phyloP scores from a whole-genome alignment of 2,888 invertebrate genomes.

The Cheilosia pagana region DNA sequence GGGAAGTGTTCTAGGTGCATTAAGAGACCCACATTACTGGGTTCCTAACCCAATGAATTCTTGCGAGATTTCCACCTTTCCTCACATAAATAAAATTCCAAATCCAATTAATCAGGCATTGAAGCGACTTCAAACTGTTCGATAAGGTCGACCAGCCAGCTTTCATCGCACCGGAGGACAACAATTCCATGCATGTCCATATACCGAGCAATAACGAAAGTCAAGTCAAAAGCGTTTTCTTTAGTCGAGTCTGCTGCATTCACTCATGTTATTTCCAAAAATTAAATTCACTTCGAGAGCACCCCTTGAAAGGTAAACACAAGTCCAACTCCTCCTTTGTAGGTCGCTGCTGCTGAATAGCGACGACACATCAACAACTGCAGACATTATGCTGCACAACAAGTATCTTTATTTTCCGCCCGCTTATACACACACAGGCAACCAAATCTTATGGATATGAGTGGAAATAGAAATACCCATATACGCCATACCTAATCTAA shows the following conservation, averaged over 20 bases:
- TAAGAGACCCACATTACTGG: no score
- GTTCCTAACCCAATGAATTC: no score
- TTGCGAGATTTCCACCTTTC: no score
- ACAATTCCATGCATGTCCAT: not conserved
- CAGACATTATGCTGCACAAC: not conserved
- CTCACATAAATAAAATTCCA: no score
- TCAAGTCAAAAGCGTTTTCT: not conserved
- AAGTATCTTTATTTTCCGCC: slow-evolving; percentile 13
- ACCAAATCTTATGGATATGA: not conserved
- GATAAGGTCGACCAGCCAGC: not conserved
- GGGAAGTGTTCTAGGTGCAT: no score
- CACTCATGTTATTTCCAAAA: not conserved
- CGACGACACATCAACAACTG: not conserved
- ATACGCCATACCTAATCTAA: not conserved
- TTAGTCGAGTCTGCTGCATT: not conserved
- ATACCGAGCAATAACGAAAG: not conserved
- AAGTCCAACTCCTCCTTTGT: slow-evolving; percentile 7
- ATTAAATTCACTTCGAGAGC: not conserved
- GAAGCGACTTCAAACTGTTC: no score
- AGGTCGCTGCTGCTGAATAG: slow-evolving; percentile 16
- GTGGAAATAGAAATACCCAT: not conserved
- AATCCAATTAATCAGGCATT: no score
- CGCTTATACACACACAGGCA: not conserved
- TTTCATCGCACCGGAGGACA: not conserved
- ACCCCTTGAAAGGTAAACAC: not conserved